Percentiles rank a stretch among this genome's conserved stretches.
phyloP scores from a whole-genome alignment of 92 coral and sea anemone genomes.

The Phymanthus crucifer region DNA sequence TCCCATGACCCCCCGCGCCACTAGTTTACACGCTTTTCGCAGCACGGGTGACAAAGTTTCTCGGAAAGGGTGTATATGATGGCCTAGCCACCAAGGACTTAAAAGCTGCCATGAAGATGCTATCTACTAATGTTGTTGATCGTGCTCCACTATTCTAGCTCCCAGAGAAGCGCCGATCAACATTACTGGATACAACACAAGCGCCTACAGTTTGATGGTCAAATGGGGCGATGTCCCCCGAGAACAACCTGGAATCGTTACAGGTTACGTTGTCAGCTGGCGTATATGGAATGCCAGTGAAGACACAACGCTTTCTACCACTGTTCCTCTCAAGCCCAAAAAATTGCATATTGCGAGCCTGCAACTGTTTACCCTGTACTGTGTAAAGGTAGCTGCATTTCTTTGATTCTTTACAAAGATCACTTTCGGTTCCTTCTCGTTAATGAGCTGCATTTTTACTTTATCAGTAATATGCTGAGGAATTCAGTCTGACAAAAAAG shows the following conservation, averaged over 20 bases:
- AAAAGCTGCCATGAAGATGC: neutral
- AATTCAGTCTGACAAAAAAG: too few relatives aligned
- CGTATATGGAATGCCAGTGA: slow-evolving; percentile 43
- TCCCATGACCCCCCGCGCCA: too few relatives aligned
- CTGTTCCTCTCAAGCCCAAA: slow-evolving; percentile 12
- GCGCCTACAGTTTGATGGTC: slow-evolving; percentile 44
- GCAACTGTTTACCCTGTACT: slow-evolving; percentile 35
- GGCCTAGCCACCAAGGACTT: too few relatives aligned
- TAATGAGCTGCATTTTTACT: too few relatives aligned
- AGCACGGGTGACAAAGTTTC: too few relatives aligned
- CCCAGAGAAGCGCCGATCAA: slow-evolving; percentile 20
- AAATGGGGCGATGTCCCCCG: slow-evolving; percentile 35
- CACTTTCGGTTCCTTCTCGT: neutral
- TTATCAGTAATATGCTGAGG: neutral
- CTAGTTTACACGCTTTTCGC: too few relatives aligned
- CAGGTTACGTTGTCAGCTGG: slow-evolving; percentile 51
- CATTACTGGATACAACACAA: slow-evolving; percentile 29
- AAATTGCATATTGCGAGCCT: slow-evolving; percentile 23
- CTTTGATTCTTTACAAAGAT: neutral
- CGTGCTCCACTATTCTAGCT: slow-evolving; percentile 17
- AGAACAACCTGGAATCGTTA: slow-evolving; percentile 46
- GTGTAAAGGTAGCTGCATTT: slow-evolving; percentile 19
- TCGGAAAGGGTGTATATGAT: too few relatives aligned
- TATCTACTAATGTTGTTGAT: neutral
- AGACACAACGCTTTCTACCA: neutral